Base-by-base conservation (phyloP, 2,113 vertebrate species). In the Rhadina sibilatrix region DNA sequence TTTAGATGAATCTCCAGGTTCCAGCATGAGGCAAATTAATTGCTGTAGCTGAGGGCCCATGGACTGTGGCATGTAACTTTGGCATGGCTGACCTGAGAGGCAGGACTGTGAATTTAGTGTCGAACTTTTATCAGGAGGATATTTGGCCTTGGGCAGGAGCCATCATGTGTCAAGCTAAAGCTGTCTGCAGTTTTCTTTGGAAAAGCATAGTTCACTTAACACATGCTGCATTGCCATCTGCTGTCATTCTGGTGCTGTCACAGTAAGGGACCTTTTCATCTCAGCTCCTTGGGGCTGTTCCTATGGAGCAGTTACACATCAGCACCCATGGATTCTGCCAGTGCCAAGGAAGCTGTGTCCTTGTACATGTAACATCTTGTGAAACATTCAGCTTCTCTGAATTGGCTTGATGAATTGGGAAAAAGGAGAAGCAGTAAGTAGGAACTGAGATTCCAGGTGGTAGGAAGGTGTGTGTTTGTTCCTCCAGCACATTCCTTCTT, bases 1-100 rank as follows among this genome's bases (percentile, higher is more conserved):
- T 91, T 94, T n/a, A 89, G 69, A 75, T 96, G 53, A 96, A 60
- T 89, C 40, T 81, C 40, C 52, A 31, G 69, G 59, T 92, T 93
- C 70, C 71, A 75, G 64, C 77, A 53, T 5, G 4, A 66, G 52
- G 37, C 57, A 82, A 54, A 79, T 75, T 49, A 57, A 90, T n/a
- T 40, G 57, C n/a, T 75, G 64, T 16, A 37, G 82, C 87, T 70
- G 71, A 83, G 66, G 50, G 44, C 2, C 82, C 22, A 0, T 49
- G 35, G 60, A 23, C 44, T 88, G 22, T 30, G 47, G 49, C 46
- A 7, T 22, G 52, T 9, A 9, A 31, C 68, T 85, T 85, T 31
- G 49, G 49, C 50, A 56, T 42, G 46, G 60, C 35, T 90, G 77
- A 53, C 30, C 52, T 52, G 65, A 86, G 79, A 47, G 82, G 40